Conservation (phyloP, 2,113 vertebrate genomes). For the Merops nubicus region DNA sequence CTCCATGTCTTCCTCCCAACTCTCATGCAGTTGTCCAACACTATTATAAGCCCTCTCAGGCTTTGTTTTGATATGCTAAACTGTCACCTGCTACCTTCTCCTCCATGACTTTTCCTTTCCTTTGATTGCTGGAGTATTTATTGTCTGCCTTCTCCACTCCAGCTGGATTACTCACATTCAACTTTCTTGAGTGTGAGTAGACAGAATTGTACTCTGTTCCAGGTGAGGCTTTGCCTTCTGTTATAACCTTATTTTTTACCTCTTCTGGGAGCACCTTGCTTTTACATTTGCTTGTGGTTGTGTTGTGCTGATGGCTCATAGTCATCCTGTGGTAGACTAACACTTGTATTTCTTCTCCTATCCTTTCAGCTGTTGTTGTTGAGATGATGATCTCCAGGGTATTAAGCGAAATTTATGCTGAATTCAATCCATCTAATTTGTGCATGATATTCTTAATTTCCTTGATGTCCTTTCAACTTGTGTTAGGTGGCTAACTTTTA, state of each 20-base stretch:
- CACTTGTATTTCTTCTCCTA: background rate
- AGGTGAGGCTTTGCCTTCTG: background rate
- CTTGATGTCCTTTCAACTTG: background rate
- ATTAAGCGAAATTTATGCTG: background rate
- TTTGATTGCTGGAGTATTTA: background rate
- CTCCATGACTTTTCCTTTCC: constrained; percentile 13
- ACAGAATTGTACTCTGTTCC: background rate
- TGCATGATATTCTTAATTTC: background rate
- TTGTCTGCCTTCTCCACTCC: background rate
- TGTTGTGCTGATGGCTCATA: background rate
- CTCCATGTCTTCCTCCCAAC: background rate
- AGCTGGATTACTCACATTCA: background rate
- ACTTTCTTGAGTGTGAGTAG: background rate
- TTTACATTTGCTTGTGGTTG: background rate
- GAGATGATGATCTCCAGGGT: background rate
- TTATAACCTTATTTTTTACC: background rate
- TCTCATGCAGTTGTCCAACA: background rate
- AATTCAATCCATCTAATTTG: background rate
- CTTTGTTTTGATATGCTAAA: constrained; percentile 2
- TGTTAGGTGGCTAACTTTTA: background rate
- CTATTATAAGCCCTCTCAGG: background rate
- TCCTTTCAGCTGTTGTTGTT: background rate
- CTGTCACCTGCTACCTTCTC: background rate
- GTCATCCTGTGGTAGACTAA: background rate
- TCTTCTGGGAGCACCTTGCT: background rate